Evolutionary conservation across 2,888 invertebrate genomes (phyloP), one percentile per base, ranked within the genome.

Genomic region (Petrophora chlorosata): DNA sequence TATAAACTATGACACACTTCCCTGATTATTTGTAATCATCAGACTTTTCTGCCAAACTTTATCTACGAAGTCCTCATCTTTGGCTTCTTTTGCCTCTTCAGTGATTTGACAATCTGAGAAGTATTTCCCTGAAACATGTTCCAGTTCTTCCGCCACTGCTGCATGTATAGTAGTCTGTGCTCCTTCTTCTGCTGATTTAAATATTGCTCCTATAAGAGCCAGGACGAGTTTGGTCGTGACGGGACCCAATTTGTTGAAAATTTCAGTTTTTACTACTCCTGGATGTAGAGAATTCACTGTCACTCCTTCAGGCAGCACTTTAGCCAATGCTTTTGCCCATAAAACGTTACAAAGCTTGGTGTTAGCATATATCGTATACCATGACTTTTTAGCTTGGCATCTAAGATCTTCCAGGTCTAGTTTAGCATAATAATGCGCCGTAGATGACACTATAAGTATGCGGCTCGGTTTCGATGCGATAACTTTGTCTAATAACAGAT

Each of bases 241-340:
- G 0, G 53, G 34, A 0, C 92, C 92, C 7, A 92, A 79, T 61
- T 91, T 94, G 22, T 93, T 90, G 92, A 94, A 95, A 38, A 96
- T 95, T 14, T 94, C 94, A 0, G 95, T 95, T 71, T 94, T 93
- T 23, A 96, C 94, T 74, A 95, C 84, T 7, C 97, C 97, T 0
- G 97, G 97, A 82, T 97, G 97, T 35, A 97, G 78, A 56, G 93
- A 94, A 71, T 97, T 97, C 0, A 92, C 95, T 0, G 94, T 95
- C 0, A 97, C 93, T 2, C 93, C 93, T 7, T 63, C 61, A 1
- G 85, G 79, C 2, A 90, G 53, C 15, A 74, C 67, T 25, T 77
- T 82, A 0, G 80, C 77, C 8, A 91, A 67, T 3, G 87, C 89
- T 36, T 80, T 87, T 7, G 76, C 74, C 76, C 85, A 87, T 1